Base-by-base conservation (phyloP, 2,888 invertebrate species). In the Spisula solida region DNA sequence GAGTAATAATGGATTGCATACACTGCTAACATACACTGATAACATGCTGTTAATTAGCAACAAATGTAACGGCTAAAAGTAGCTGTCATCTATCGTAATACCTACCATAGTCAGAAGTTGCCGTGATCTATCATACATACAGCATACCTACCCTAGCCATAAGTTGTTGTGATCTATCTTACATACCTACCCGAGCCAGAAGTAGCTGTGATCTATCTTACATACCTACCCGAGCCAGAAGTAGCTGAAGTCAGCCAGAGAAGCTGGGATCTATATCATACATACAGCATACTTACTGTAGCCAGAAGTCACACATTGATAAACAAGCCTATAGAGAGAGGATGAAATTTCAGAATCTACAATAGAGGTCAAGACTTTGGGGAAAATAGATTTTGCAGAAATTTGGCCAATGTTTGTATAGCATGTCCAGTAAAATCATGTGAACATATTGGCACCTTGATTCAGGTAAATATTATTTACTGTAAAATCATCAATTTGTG, bases 1-100 rank as follows among this genome's bases (percentile, higher is more conserved):
- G 31, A 31, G 18, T 31, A 75, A 31, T 75, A 75, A 75, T 75
- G 34, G 75, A 75, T 75, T 31, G 34, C 75, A 41, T 41, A 41
- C 41, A 41, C 2, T 41, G 41, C 18, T 14, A 75, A n/a, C n/a
- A n/a, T n/a, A n/a, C n/a, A n/a, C 34, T 75, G 14, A 16, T 75
- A 31, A 75, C 75, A 75, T 31, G 34, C 41, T 85, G 85, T 85
- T 85, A 79, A 85, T 85, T 51, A 56, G 34, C 41, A 55, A n/a
- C 85, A 85, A 79, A 85, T 85, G 85, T 78, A 75, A 34, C 34
- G 31, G 75, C 14, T 12, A 29, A 0, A 75, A 78, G 55, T 55
- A 48, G 12, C 51, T 51, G 51, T 70, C 51, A 51, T 29, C n/a
- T 78, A 18, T 84, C 55, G n/a, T 84, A 84, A 51, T 75, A 78